Conservation (phyloP, 2,797 vertebrate species). For the Squalus acanthias region DNA sequence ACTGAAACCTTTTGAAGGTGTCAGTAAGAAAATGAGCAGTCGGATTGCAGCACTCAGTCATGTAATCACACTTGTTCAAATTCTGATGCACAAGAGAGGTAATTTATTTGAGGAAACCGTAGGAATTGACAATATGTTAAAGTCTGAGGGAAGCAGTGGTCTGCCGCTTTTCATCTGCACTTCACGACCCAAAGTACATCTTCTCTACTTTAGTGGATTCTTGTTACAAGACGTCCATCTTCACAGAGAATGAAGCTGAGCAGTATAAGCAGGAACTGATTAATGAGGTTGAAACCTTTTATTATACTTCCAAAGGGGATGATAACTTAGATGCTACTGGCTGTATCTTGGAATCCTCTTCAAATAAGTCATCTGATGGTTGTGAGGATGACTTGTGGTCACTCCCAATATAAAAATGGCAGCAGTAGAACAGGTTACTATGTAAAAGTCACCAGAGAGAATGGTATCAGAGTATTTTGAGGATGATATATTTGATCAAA, state of each 20-base stretch:
- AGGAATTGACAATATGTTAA: constrained; percentile 96
- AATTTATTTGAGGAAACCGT: constrained; percentile 91
- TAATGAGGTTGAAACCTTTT: constrained; percentile 79
- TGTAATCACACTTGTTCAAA: constrained; percentile 95
- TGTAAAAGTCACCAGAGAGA: constrained; percentile 76
- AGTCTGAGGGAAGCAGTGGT: constrained; percentile 88
- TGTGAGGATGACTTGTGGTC: constrained; percentile 84
- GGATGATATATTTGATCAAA: constrained; percentile 96
- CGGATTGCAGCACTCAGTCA: constrained; percentile 86
- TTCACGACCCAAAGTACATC: constrained; percentile 81
- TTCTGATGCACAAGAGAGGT: constrained; percentile 88
- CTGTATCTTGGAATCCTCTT: constrained; percentile 61
- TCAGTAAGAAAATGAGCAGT: constrained; percentile 85
- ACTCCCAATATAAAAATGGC: constrained; percentile 76
- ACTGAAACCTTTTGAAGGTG: constrained; percentile 87
- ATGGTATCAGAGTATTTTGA: constrained; percentile 88
- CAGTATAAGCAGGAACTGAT: constrained; percentile 89
- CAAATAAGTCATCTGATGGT: constrained; percentile 57
- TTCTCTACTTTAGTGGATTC: constrained; percentile 95
- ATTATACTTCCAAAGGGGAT: constrained; percentile 77
- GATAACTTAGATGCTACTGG: constrained; percentile 68
- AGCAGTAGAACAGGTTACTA: constrained; percentile 69
- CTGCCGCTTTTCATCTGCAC: constrained; percentile 75
- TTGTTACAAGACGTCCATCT: constrained; percentile 90
- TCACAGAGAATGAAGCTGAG: constrained; percentile 90